These are phyloP conservation scores for Ennomos fuscantarius DNA, from an alignment of 2,888 invertebrate genomes.

Conservation along the genomic window DNA sequence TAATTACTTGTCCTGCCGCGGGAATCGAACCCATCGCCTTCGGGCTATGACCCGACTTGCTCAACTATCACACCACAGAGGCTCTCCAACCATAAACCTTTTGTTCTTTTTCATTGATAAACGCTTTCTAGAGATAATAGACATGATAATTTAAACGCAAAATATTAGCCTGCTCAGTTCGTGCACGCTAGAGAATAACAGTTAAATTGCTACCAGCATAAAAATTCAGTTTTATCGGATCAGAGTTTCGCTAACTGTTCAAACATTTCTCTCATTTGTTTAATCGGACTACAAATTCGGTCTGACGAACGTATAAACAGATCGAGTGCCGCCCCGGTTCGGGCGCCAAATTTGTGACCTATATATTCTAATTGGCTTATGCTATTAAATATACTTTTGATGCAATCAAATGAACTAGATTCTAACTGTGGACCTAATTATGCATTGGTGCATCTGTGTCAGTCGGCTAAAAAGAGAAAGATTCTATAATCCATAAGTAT, in stretches of 20 bases:
- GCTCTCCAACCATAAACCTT: too few species aligned
- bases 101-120: too few species aligned
- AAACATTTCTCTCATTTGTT: neutral
- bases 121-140: too few species aligned
- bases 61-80: too few species aligned
- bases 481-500: too few species aligned
- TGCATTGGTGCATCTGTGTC: neutral
- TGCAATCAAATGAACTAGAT: neutral
- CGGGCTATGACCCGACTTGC: too few species aligned
- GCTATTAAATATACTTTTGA: neutral
- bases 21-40: too few species aligned
- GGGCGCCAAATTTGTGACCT: constrained; percentile 4
- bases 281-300: neutral
- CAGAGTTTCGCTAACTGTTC: too few species aligned
- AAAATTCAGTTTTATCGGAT: neutral
- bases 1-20: too few species aligned
- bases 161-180: too few species aligned
- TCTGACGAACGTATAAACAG: neutral
- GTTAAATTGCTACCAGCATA: neutral
- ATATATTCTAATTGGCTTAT: neutral
- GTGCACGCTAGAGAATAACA: neutral
- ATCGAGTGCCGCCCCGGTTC: neutral
- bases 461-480: too few species aligned
- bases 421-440: neutral
- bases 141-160: too few species aligned